Evolutionary conservation across 2,888 invertebrate genomes (phyloP).

Genomic region (Diachrysia chrysitis): DNA sequence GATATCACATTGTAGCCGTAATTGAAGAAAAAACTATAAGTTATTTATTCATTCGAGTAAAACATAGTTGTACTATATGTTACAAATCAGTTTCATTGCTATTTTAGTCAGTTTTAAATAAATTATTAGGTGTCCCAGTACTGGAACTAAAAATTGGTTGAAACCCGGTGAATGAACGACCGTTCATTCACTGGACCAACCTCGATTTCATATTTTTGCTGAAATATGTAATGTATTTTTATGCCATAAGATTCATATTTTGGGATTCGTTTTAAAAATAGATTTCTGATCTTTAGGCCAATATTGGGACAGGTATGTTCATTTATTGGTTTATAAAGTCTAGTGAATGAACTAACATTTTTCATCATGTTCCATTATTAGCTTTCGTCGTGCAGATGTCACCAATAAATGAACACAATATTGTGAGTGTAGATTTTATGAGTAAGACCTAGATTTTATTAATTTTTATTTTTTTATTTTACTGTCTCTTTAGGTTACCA

Average conservation of each 20-base stretch:
- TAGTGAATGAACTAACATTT: conserved; percentile 9
- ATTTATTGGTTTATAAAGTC: conserved; percentile 6
- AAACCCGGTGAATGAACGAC: no score
- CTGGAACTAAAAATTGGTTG: no score
- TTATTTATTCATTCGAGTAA: not conserved
- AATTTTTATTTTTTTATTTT: no score
- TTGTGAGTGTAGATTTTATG: no score
- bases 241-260: no score
- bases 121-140: not conserved
- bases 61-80: not conserved
- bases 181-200: no score
- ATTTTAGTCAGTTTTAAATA: not conserved
- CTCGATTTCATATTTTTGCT: no score
- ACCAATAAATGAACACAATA: not conserved
- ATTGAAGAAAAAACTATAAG: not conserved
- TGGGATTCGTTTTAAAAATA: no score
- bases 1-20: not conserved
- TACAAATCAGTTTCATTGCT: not conserved
- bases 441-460: no score
- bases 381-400: not conserved
- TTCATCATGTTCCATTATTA: conserved; percentile 8
- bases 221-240: no score
- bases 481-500: no score
- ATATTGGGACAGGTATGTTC: conserved; percentile 7
- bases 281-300: no score